Evolutionary conservation across 2,797 vertebrate species (phyloP).

Genomic region (Tragopan temminckii): DNA sequence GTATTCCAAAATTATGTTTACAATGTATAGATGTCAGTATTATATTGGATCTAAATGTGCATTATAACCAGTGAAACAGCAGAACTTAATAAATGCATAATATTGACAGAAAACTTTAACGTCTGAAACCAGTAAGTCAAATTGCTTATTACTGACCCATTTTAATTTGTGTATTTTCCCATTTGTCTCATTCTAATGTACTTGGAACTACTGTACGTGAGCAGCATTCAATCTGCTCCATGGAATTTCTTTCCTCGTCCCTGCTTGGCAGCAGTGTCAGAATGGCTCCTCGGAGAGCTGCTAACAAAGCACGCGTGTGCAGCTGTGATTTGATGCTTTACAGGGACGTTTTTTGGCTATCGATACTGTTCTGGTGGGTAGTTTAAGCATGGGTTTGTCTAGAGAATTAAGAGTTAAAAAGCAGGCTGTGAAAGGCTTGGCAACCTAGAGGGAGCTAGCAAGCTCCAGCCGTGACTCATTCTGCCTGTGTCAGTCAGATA

Average conservation of each 20-base stretch:
- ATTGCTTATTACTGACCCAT: neutral
- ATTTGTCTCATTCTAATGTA: constrained; percentile 37
- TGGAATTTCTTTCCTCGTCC: constrained; percentile 47
- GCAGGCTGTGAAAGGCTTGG: constrained; percentile 63
- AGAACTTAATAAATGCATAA: neutral
- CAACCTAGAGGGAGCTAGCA: constrained; percentile 83
- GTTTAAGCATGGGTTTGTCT: neutral
- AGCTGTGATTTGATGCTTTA: constrained; percentile 5
- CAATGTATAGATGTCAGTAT: neutral
- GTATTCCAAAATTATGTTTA: neutral
- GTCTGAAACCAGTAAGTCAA: constrained; percentile 28
- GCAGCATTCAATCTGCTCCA: constrained; percentile 15
- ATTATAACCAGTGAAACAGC: neutral
- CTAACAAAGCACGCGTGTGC: neutral
- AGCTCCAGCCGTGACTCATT: constrained; percentile 78
- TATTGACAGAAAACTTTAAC: constrained; percentile 19
- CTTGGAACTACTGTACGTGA: constrained; percentile 47
- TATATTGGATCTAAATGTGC: neutral
- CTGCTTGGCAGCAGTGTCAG: constrained; percentile 1
- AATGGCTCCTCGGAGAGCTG: constrained; percentile 26
- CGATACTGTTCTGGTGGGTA: neutral
- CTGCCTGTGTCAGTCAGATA: constrained; percentile 73
- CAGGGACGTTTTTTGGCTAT: neutral
- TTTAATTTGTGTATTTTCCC: constrained; percentile 25
- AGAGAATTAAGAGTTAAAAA: constrained; percentile 73